Evolutionary conservation across 2,888 invertebrate species (phyloP), one percentile per base, ranked within the genome.

Genomic region (Nemotelus nigrinus): DNA sequence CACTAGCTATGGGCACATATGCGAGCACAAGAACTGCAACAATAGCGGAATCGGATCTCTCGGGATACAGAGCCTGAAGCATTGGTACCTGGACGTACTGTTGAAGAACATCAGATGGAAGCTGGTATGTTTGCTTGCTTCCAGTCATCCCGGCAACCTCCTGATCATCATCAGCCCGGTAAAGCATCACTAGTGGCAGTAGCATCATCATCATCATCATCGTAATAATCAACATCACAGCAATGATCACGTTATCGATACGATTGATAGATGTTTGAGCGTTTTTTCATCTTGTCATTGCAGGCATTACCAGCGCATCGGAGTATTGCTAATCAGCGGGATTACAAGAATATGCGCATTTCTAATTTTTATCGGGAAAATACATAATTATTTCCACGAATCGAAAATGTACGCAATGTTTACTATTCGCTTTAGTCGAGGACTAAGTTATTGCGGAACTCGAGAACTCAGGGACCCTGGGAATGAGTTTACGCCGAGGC

Each of bases 321-420:
- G 63, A 39, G 25, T 64, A 65, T 25, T 45, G 44, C 41, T 65
- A 43, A 65, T 65, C 41, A 65, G 44, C n/a, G 39, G 65, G 65
- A 65, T 65, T 43, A 25, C 60, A 60, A n/a, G 60, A 70, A 68
- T 77, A 77, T 77, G 77, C 45, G 77, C 77, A 77, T 77, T 70
- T 77, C 47, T 77, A 77, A 77, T 77, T 77, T 70, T 70, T 68
- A 77, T 77, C 70, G 70, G 77, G 70, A 70, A 77, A 25, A 25
- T 25, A 25, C 58, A 77, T 77, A 77, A 77, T 77, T 60, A 60
- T 60, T 70, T 70, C 63, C 58, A 44, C 10, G 65, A 76, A 45
- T 48, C 53, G 57, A 5, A 7, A 10, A 10, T 25, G 25, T 57
- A n/a, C 57, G 25, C 25, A 25, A 25, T 25, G 25, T 25, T 25